Conservation (phyloP, 2,113 vertebrate genomes). For the Cercopithecus mona region DNA sequence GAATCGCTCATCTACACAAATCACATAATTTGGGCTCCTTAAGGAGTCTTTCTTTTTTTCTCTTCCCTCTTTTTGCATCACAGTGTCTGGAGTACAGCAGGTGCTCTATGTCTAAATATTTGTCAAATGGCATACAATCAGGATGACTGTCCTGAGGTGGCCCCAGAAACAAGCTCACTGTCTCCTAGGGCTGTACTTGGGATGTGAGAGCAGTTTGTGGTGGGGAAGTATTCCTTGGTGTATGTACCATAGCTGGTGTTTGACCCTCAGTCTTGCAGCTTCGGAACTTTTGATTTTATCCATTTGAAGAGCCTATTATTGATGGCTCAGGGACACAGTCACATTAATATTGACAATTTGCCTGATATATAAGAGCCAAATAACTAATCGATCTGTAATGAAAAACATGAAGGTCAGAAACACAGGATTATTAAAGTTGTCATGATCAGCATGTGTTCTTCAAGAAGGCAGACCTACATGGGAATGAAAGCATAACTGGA, state of each 20-base stretch:
- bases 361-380: neutral
- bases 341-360: neutral
- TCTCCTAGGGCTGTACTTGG: neutral
- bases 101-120: neutral
- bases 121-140: neutral
- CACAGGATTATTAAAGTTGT: neutral
- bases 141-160: neutral
- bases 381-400: neutral
- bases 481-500: neutral
- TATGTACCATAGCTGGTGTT: neutral
- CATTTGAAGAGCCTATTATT: neutral
- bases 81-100: neutral
- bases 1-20: neutral
- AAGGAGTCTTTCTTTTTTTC: neutral
- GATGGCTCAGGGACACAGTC: neutral
- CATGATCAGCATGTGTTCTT: neutral
- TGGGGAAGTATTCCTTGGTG: neutral
- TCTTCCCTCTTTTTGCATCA: neutral
- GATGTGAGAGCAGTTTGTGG: neutral
- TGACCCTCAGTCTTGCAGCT: neutral
- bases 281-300: neutral
- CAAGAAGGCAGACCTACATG: neutral
- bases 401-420: constrained; percentile 45
- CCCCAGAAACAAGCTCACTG: neutral
- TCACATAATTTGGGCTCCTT: neutral